Evolutionary conservation across 2,888 invertebrate species (phyloP).

Genomic region (Phragmatobia fuliginosa): DNA sequence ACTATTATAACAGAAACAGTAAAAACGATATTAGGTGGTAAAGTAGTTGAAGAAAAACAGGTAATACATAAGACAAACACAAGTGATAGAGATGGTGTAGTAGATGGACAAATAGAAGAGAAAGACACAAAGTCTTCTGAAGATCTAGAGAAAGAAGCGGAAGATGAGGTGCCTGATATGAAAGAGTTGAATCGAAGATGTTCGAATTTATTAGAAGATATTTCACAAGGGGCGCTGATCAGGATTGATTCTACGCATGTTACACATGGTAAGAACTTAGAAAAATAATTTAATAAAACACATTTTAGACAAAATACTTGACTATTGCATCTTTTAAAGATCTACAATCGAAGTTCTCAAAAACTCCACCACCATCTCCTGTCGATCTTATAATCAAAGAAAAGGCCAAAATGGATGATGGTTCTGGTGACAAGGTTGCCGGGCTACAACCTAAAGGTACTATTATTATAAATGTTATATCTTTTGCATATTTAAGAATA

Average conservation of each 20-base stretch:
- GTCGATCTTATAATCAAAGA: conserved; percentile 88
- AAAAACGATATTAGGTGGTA: conserved; percentile 45
- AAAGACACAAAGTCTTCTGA: conserved; percentile 23
- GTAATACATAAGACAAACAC: conserved; percentile 23
- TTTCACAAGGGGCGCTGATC: conserved; percentile 82
- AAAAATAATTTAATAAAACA: background rate
- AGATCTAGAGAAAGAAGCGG: conserved; percentile 48
- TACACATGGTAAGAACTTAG: conserved; percentile 71
- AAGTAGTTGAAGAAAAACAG: conserved; percentile 38
- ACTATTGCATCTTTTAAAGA: conserved; percentile 70
- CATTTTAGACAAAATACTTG: background rate
- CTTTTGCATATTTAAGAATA: background rate
- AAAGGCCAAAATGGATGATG: conserved; percentile 78
- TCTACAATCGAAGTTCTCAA: conserved; percentile 88
- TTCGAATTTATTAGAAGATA: conserved; percentile 83
- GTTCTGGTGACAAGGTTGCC: conserved; percentile 71
- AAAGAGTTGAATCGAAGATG: conserved; percentile 82
- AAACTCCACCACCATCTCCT: conserved; percentile 90
- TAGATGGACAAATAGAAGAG: conserved; percentile 11
- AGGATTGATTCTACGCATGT: conserved; percentile 83
- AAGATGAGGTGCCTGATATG: conserved; percentile 77
- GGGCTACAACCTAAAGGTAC: conserved; percentile 83
- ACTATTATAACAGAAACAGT: conserved; percentile 43
- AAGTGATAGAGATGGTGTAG: conserved; percentile 6
- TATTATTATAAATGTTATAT: background rate